These are phyloP conservation scores for Sinohyriopsis cumingii DNA, from an alignment of 2,888 invertebrate species.

Conservation along the genomic window DNA sequence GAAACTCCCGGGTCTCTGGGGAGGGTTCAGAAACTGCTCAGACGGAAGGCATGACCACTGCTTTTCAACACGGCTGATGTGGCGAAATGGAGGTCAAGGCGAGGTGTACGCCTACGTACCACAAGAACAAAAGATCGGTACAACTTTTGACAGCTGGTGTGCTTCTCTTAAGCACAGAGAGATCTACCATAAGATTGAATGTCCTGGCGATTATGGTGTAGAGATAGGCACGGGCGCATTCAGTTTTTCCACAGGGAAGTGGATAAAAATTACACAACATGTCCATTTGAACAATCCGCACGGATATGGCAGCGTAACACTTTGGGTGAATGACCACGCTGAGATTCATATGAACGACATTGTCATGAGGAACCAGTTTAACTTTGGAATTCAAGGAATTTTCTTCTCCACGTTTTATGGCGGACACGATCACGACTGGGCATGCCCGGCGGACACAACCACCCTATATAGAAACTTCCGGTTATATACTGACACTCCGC, in stretches of 20 bases:
- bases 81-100: slow-evolving; percentile 50
- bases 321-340: slow-evolving; percentile 39
- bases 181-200: slow-evolving; percentile 9
- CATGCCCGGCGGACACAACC: slow-evolving; percentile 43
- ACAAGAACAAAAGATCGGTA: slow-evolving; percentile 24
- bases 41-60: slow-evolving; percentile 48
- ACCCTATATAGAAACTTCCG: slow-evolving; percentile 53
- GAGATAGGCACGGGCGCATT: slow-evolving; percentile 28
- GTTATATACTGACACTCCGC: slow-evolving; percentile 15
- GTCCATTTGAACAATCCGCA: slow-evolving; percentile 47
- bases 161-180: neutral
- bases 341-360: slow-evolving; percentile 32
- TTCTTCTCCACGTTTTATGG: slow-evolving; percentile 60
- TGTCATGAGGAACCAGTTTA: slow-evolving; percentile 31
- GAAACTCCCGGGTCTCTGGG: slow-evolving; percentile 54
- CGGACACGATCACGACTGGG: slow-evolving; percentile 40
- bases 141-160: slow-evolving; percentile 18
- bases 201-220: slow-evolving; percentile 9
- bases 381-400: slow-evolving; percentile 43
- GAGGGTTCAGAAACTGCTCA: slow-evolving; percentile 44
- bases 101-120: slow-evolving; percentile 57
- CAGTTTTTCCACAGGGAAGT: slow-evolving; percentile 29
- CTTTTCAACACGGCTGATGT: slow-evolving; percentile 58
- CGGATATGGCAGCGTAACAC: slow-evolving; percentile 38
- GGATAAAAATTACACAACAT: slow-evolving; percentile 49